Percentiles rank a stretch among this genome's conserved stretches.
Evolutionary conservation across 2,888 invertebrate species (phyloP).

Genomic region (Troglohyphantes excavatus): DNA sequence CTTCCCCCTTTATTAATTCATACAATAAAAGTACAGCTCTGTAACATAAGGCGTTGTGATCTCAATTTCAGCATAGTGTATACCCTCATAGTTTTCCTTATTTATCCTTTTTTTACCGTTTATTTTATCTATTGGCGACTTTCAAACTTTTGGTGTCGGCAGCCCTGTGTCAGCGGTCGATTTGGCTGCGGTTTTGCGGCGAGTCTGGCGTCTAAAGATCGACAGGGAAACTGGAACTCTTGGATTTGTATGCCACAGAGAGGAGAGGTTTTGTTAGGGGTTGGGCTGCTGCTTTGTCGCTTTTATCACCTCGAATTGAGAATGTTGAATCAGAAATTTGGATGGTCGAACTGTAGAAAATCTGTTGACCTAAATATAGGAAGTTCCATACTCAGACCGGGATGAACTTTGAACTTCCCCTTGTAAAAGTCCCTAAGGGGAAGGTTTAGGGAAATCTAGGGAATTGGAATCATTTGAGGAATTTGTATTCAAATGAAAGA

Average conservation of each 20-base stretch:
- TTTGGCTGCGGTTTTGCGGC: slow-evolving; percentile 5
- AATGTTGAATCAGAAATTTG: not conserved
- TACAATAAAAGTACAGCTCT: no score
- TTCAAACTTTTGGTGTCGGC: not conserved
- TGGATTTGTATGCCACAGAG: not conserved
- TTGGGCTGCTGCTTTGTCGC: not conserved
- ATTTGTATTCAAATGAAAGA: no score
- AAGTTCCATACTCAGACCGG: no score
- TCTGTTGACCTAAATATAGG: no score
- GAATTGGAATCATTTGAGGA: no score
- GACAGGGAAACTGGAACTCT: not conserved
- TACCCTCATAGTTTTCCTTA: not conserved
- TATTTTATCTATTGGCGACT: not conserved
- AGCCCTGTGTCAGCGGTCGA: slow-evolving; percentile 19
- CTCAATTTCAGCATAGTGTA: no score
- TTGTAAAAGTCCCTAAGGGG: no score
- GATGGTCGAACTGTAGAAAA: not conserved
- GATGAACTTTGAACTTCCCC: no score
- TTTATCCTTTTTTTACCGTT: not conserved
- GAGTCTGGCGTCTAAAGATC: not conserved
- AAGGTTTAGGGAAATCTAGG: no score
- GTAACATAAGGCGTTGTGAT: no score
- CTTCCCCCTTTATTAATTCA: no score
- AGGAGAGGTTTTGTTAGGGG: not conserved
- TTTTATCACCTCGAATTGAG: not conserved